phyloP scores from a whole-genome alignment of 2,888 invertebrate genomes.

The Pammene aurita region DNA sequence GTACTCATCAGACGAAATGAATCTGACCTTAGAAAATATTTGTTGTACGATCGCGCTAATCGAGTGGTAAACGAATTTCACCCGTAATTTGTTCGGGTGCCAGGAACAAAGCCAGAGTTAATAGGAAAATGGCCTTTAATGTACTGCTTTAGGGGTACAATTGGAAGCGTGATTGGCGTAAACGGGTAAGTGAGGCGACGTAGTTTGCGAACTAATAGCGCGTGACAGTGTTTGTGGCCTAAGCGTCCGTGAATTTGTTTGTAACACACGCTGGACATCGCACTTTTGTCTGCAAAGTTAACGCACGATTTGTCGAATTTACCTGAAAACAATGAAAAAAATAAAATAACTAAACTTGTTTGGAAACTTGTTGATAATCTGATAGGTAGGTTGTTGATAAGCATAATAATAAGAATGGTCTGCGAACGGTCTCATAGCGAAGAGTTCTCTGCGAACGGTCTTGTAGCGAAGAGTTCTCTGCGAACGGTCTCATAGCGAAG shows the following conservation, averaged over 20 bases:
- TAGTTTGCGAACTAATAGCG: slow-evolving; percentile 20
- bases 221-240: slow-evolving; percentile 33
- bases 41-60: slow-evolving; percentile 40
- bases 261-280: slow-evolving; percentile 12
- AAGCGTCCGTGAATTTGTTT: slow-evolving; percentile 36
- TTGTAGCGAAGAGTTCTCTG: too few species aligned
- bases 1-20: slow-evolving; percentile 34
- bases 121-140: slow-evolving; percentile 40
- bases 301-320: background rate
- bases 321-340: background rate
- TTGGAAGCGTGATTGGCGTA: slow-evolving; percentile 36
- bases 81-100: slow-evolving; percentile 37
- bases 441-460: too few species aligned
- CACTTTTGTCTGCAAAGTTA: background rate
- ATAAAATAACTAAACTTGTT: background rate
- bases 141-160: slow-evolving; percentile 24
- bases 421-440: too few species aligned
- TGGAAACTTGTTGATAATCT: too few species aligned
- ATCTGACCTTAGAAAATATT: slow-evolving; percentile 37
- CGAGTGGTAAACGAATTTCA: slow-evolving; percentile 42
- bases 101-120: slow-evolving; percentile 36
- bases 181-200: slow-evolving; percentile 27
- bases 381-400: too few species aligned
- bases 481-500: too few species aligned
- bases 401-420: too few species aligned